Conservation (phyloP, 2,797 vertebrate genomes). For the Pachyuromys duprasi region DNA sequence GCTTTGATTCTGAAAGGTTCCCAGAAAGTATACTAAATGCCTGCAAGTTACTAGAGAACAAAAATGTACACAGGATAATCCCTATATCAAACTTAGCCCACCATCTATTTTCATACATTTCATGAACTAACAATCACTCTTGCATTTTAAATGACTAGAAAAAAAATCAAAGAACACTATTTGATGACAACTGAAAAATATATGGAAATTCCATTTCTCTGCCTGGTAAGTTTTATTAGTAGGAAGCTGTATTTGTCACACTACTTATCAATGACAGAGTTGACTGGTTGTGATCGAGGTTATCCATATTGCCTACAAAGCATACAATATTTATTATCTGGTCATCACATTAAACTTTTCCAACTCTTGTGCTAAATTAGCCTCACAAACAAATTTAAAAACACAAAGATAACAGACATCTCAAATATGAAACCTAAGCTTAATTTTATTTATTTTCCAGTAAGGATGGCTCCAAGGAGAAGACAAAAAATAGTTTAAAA, state of each 20-base stretch:
- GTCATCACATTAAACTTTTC: background rate
- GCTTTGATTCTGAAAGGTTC: background rate
- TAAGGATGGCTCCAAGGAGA: background rate
- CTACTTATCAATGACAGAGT: background rate
- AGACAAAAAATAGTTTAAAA: background rate
- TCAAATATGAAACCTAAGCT: constrained; percentile 1
- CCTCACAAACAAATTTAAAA: constrained; percentile 15
- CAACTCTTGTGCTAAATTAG: background rate
- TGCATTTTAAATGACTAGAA: background rate
- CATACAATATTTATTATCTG: constrained; percentile 8
- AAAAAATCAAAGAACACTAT: background rate
- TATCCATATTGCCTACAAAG: background rate
- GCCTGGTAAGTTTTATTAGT: background rate
- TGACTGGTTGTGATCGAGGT: background rate
- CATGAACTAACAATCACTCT: background rate
- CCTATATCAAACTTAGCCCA: background rate
- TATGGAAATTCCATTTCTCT: constrained; percentile 3
- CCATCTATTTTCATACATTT: background rate
- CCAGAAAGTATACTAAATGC: background rate
- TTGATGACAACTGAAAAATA: background rate
- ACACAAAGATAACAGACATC: background rate
- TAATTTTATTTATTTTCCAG: constrained; percentile 23
- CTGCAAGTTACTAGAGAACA: background rate
- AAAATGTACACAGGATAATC: background rate
- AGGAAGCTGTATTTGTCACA: background rate